Evolutionary conservation across 1,140 invertebrate genomes (phyloP), one percentile per base, ranked within the genome.

Genomic region (Oscheius sp.): DNA sequence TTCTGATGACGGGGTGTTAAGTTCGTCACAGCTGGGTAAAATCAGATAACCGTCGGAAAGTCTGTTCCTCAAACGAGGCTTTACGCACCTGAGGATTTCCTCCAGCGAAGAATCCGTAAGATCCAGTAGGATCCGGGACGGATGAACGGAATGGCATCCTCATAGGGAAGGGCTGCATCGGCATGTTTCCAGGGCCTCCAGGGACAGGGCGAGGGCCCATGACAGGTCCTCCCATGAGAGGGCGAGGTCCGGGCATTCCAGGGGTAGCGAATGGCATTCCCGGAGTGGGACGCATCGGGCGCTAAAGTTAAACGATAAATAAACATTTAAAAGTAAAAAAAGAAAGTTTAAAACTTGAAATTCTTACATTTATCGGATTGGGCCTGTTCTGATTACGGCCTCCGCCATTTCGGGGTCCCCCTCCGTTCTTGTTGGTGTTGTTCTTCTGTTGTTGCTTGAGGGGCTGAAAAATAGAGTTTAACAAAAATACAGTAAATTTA

Each of bases 171-270:
- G 18, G n/a, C n/a, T n/a, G n/a, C n/a, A n/a, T n/a, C n/a, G n/a
- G 23, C 23, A 59, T 59, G 31, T 59, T 32, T 26, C 55, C 55
- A 23, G 23, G 7, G 18, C 31, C 31, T 32, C 23, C 55, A 20
- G 23, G 23, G 7, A 7, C 55, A 7, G 31, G 18, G 7, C 23
- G 20, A 32, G 31, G 31, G 55, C 38, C n/a, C n/a, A n/a, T n/a
- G n/a, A n/a, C n/a, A n/a, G n/a, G n/a, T n/a, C n/a, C n/a, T n/a
- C n/a, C n/a, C 38, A 42, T 42, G 10, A 42, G 38, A 42, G 38
- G 38, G n/a, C 38, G 38, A 42, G 38, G 38, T n/a, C 38, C 49
- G 49, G 15, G 49, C 49, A 55, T 55, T 55, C 38, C 38, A 42
- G 7, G 38, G n/a, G 7, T 42, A 10, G 7, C 38, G 38, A 42